Evolutionary conservation across 1,140 invertebrate genomes (phyloP).

Genomic region (Rhopalosiphum padi): DNA sequence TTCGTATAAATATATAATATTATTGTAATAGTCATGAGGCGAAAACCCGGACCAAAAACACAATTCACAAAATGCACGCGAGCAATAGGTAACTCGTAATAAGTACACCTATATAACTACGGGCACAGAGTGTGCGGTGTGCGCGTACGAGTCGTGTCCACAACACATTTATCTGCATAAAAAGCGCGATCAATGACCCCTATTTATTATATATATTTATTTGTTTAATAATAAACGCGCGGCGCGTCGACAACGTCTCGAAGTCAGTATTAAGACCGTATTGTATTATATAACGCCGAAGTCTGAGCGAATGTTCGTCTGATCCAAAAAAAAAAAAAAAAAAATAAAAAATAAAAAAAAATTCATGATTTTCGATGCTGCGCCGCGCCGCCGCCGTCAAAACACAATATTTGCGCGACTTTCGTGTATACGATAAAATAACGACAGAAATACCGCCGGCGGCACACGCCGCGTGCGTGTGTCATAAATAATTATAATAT

Average conservation of each 20-base stretch:
- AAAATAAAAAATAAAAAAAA: neutral
- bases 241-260: neutral
- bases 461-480: neutral
- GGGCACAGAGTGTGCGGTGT: no score
- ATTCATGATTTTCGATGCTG: neutral
- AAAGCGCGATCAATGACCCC: conserved; percentile 19
- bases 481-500: neutral
- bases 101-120: neutral
- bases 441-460: neutral
- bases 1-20: no score
- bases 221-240: neutral
- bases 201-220: neutral
- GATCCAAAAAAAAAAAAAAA: neutral
- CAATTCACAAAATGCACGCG: neutral
- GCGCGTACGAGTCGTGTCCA: neutral
- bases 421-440: neutral
- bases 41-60: neutral
- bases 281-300: neutral
- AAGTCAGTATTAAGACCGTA: neutral
- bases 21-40: no score
- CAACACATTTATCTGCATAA: conserved; percentile 22
- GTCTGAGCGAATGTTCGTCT: neutral
- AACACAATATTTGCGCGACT: neutral
- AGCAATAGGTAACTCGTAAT: neutral
- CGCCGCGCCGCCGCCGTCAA: no score